A percentile compares a stretch with the other conserved stretches of the same genome.
Conservation (phyloP, 2,797 vertebrate species). For the Linurgus olivaceus region DNA sequence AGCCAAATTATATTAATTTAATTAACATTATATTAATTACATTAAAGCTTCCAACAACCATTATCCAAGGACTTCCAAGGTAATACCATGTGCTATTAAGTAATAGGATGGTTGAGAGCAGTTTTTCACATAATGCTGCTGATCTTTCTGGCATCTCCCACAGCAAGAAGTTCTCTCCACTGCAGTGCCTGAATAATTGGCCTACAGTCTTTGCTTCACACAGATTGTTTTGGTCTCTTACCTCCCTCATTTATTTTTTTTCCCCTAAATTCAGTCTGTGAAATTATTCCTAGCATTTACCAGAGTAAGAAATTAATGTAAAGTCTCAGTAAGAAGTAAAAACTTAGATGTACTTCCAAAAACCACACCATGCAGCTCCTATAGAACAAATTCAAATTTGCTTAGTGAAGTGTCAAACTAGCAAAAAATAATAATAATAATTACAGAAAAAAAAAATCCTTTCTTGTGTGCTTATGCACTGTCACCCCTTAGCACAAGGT, state of each 20-base stretch:
- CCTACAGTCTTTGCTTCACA: not conserved
- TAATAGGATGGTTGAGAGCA: not conserved
- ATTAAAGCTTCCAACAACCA: not conserved
- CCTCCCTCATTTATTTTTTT: no score
- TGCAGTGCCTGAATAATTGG: not conserved
- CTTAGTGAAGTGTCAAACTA: not conserved
- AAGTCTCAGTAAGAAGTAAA: not conserved
- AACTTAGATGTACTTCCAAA: not conserved
- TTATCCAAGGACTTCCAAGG: not conserved
- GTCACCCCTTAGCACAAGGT: not conserved
- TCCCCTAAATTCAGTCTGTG: not conserved
- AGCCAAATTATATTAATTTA: not conserved
- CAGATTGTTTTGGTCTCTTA: not conserved
- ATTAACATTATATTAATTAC: not conserved
- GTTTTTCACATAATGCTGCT: not conserved
- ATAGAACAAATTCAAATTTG: not conserved
- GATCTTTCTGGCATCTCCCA: not conserved
- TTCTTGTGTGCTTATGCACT: not conserved
- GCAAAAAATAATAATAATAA: not conserved
- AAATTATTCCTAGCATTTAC: not conserved
- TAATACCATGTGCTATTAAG: not conserved
- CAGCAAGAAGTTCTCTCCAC: not conserved
- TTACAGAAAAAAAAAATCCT: not conserved
- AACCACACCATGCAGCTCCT: not conserved
- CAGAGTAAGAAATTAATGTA: not conserved